Conservation (phyloP, 2,888 invertebrate species). For the Tuberolachnus salignus region DNA sequence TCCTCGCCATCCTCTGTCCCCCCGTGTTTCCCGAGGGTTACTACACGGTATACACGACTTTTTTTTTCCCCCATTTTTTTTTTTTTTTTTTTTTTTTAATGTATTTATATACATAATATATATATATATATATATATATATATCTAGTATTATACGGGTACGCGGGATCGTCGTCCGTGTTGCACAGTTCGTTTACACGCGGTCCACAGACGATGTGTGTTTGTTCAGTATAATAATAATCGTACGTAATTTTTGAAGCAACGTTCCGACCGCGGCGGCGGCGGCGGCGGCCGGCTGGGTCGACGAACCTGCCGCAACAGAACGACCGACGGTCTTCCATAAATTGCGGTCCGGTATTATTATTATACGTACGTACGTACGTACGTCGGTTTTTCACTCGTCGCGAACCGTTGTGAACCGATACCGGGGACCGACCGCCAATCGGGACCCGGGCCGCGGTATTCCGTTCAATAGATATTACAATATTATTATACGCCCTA, state of each 20-base stretch:
- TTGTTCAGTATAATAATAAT: constrained; percentile 1
- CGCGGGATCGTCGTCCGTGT: neutral
- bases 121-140: neutral
- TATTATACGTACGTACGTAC: neutral
- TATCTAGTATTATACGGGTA: neutral
- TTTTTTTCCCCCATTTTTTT: too few relatives aligned
- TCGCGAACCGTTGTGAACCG: neutral
- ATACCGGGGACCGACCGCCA: constrained; percentile 1
- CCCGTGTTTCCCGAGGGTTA: constrained; percentile 25
- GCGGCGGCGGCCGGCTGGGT: constrained; percentile 39
- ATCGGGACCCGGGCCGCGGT: constrained; percentile 3
- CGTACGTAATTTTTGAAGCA: neutral
- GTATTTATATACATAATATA: too few relatives aligned
- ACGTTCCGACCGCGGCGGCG: constrained; percentile 2
- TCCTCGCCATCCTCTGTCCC: too few relatives aligned
- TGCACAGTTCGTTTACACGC: neutral
- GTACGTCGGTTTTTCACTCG: neutral
- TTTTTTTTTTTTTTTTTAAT: too few relatives aligned
- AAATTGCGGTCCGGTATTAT: constrained; percentile 18
- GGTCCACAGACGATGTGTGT: constrained; percentile 15
- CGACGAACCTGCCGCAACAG: constrained; percentile 24
- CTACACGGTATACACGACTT: neutral
- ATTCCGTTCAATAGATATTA: constrained; percentile 16
- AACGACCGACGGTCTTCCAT: neutral
- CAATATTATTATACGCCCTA: neutral